Percentiles rank a stretch among this genome's conserved stretches.
phyloP scores from a whole-genome alignment of 1,140 invertebrate species.

The Microvelia longipes region DNA sequence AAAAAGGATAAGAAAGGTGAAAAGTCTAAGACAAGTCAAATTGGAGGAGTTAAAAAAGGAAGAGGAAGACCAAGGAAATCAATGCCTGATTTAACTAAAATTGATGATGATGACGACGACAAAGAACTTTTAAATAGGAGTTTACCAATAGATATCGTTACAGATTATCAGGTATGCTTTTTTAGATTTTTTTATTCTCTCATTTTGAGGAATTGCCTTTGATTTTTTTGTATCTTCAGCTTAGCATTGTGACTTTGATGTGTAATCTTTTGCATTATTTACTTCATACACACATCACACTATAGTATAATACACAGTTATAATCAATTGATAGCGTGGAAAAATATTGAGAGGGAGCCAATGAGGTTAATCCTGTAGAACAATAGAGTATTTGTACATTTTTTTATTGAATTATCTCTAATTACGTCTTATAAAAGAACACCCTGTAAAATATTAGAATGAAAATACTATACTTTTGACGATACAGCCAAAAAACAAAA shows the following conservation, averaged over 20 bases:
- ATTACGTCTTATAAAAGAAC: too few relatives aligned
- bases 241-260: not conserved
- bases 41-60: not conserved
- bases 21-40: not conserved
- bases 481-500: too few relatives aligned
- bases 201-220: not conserved
- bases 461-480: too few relatives aligned
- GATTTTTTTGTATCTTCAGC: not conserved
- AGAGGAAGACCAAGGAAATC: conserved; percentile 3
- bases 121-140: not conserved
- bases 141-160: not conserved
- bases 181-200: not conserved
- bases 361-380: too few relatives aligned
- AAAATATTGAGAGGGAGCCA: too few relatives aligned
- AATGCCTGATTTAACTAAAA: not conserved
- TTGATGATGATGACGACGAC: not conserved
- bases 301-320: too few relatives aligned
- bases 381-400: too few relatives aligned
- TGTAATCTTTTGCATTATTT: too few relatives aligned
- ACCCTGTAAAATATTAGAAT: too few relatives aligned
- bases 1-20: not conserved
- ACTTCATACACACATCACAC: too few relatives aligned
- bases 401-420: too few relatives aligned
- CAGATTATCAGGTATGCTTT: not conserved
- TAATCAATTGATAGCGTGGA: too few relatives aligned